Evolutionary conservation across 2,888 invertebrate species (phyloP), one percentile per base, ranked within the genome.

Genomic region (Allophyes oxyacanthae): DNA sequence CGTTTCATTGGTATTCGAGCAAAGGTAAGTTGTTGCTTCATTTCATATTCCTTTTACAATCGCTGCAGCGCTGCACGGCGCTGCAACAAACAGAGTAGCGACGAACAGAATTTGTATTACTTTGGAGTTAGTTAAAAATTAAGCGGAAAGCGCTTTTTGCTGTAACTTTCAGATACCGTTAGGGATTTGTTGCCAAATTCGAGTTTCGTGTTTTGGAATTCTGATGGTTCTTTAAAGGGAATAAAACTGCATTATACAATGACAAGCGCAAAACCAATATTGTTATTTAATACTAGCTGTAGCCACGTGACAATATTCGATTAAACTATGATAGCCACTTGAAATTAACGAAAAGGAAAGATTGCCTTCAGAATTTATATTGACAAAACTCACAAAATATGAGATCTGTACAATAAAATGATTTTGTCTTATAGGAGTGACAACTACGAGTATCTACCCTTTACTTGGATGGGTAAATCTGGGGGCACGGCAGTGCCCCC

Each of bases 21-120:
- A 59, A 72, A 64, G 61, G 32, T 41, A 66, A 75, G 77, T 67
- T 69, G 54, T 59, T 48, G 37, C 41, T 67, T 79, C 77, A 81
- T 81, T 74, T 49, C 30, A 54, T 58, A 81, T 80, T 80, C 80
- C 75, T 70, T 80, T 77, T 74, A 51, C 46, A 59, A 63, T 43
- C 26, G 40, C 28, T 71, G 66, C 66, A 71, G 41, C 51, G 45
- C 49, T 75, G 48, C 53, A 61, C 37, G 44, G 26, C 30, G 43
- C 55, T 71, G 62, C 72, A 66, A 45, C 51, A 33, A 71, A 34
- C 28, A 20, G 30, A 59, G 44, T 26, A 41, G 26, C 15, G 53
- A 55, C 59, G 37, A 40, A 54, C 50, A 10, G 51, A 72, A 64
- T 72, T 75, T 67, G 73, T 60, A 55, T 72, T 60, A 43, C 13